A percentile compares a stretch with the other conserved stretches of the same genome.
Conservation (phyloP, 92 coral and sea anemone genomes). For the Pocillopora grandis region DNA sequence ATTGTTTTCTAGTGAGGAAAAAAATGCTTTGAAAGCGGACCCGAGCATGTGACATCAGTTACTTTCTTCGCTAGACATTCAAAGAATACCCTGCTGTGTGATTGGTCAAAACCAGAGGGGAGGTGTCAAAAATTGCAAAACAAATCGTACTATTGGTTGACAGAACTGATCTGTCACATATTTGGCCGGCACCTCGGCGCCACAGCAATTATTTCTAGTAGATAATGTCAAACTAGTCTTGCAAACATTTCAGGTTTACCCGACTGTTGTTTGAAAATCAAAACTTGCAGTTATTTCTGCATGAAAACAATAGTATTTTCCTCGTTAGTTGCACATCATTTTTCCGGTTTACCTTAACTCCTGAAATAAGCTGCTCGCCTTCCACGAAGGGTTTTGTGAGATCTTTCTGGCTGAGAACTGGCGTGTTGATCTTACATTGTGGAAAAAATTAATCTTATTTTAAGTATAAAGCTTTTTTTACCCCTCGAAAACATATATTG, state of each 20-base stretch:
- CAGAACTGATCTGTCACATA: slow-evolving; percentile 41
- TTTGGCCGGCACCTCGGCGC: slow-evolving; percentile 55
- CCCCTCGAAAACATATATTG: not conserved
- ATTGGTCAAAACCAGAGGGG: slow-evolving; percentile 21
- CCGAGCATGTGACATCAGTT: slow-evolving; percentile 32
- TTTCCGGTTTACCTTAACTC: not conserved
- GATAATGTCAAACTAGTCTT: slow-evolving; percentile 23
- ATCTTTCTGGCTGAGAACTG: not conserved
- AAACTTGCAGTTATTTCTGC: slow-evolving; percentile 22
- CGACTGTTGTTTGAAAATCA: slow-evolving; percentile 17
- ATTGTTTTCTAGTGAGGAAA: slow-evolving; percentile 24
- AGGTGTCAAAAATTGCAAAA: slow-evolving; percentile 42
- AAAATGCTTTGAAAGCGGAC: slow-evolving; percentile 18
- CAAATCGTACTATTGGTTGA: slow-evolving; percentile 41
- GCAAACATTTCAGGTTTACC: slow-evolving; percentile 14
- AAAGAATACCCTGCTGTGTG: slow-evolving; percentile 11
- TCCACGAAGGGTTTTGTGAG: not conserved
- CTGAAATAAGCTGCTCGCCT: not conserved
- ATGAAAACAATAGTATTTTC: not conserved
- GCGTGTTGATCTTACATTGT: not conserved
- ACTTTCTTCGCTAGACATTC: slow-evolving; percentile 1
- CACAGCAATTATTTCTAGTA: slow-evolving; percentile 36
- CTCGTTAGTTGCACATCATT: not conserved
- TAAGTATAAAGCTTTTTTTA: not conserved
- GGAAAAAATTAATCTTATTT: not conserved